These are phyloP conservation scores for Bostrychus sinensis DNA, from an alignment of 2,113 vertebrate species.

Conservation along the genomic window DNA sequence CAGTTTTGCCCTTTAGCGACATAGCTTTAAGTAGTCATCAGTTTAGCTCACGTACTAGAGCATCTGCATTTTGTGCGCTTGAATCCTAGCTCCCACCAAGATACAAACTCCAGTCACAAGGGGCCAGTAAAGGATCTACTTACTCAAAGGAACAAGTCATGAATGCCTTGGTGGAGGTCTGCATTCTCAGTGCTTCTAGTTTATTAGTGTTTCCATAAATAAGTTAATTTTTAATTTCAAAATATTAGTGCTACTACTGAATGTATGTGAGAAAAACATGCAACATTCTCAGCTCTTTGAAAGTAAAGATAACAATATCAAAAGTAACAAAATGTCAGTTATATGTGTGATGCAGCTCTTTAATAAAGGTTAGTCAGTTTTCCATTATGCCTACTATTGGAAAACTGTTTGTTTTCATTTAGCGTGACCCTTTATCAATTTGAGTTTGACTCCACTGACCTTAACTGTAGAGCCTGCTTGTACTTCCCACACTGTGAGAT, in stretches of 20 bases:
- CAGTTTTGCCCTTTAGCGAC: not conserved
- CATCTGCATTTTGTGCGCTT: not conserved
- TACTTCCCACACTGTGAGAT: not conserved
- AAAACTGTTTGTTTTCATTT: not conserved
- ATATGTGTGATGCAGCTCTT: not conserved
- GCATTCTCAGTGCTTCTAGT: not conserved
- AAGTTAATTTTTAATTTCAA: not conserved
- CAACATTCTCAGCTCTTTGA: no score
- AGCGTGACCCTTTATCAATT: not conserved
- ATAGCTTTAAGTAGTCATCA: no score
- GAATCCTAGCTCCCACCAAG: not conserved
- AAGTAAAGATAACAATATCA: no score
- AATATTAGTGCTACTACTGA: no score
- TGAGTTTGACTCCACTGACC: not conserved
- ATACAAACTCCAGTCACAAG: not conserved
- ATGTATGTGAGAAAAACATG: no score
- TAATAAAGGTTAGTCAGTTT: not conserved
- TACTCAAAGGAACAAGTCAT: not conserved
- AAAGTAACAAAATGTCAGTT: not conserved
- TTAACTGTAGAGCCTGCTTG: not conserved
- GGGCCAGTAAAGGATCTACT: not conserved
- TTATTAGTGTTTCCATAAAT: not conserved
- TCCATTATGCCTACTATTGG: not conserved
- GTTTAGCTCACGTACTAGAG: no score
- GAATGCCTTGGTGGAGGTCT: not conserved